Conservation (phyloP, 1,140 invertebrate genomes). For the Araneus ventricosus region DNA sequence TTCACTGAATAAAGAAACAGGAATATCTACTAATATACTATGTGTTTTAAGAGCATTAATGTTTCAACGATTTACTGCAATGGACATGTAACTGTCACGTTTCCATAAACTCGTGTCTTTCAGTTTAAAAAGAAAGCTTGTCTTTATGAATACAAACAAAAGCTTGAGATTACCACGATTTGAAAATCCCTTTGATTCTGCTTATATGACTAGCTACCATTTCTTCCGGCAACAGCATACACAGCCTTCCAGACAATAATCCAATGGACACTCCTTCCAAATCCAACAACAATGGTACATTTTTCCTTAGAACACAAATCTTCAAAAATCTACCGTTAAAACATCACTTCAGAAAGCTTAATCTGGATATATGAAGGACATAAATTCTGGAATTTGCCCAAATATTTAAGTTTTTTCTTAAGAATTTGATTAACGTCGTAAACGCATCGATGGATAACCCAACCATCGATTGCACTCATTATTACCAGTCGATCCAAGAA, state of each 20-base stretch:
- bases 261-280: not conserved
- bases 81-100: no score
- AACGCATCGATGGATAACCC: conserved; percentile 1
- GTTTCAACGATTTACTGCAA: no score
- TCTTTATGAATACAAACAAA: not conserved
- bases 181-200: not conserved
- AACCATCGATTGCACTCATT: not conserved
- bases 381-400: not conserved
- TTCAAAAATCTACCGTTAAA: not conserved
- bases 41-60: no score
- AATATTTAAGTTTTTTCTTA: not conserved
- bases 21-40: no score
- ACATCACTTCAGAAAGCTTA: not conserved
- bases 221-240: not conserved
- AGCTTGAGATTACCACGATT: not conserved
- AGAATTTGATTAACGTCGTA: not conserved
- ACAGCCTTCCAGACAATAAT: not conserved
- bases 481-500: not conserved
- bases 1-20: no score
- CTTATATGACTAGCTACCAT: not conserved
- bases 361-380: not conserved
- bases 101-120: no score
- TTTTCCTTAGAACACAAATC: not conserved
- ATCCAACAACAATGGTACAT: not conserved
- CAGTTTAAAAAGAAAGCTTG: no score